Base-by-base conservation (phyloP, 2,113 vertebrate genomes). In the Rhabdornis inornatus region DNA sequence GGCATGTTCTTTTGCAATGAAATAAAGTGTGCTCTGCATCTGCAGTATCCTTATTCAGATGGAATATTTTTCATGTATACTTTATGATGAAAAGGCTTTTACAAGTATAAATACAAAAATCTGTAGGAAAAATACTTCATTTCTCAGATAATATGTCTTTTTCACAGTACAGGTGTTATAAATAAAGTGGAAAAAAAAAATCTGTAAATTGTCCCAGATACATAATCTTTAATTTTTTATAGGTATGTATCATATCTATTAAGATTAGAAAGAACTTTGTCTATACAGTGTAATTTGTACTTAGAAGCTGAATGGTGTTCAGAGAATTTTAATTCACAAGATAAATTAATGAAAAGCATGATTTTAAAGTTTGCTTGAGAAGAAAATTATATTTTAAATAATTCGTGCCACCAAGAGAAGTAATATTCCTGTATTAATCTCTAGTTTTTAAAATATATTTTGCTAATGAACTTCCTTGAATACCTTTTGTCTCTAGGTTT, bases 401-500 rank as follows among this genome's bases (percentile, higher is more conserved):
- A 79, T 57, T 92, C 11, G 22, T 2, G 1, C 61, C 79, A 53
- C 33, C 30, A 89, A 59, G 28, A 83, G 59, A 86, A 81, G 27
- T 52, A 57, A 28, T 94, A 42, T 40, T 60, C 64, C 52, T 87
- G 44, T 78, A 17, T 87, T 90, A 93, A 66, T 64, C 45, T 70
- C 30, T 81, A 11, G 37, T 72, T 61, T 76, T 22, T 0, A 4
- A 71, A 69, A 65, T 2, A 11, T 33, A 27, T 78, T 87, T 75
- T 82, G 19, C 22, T 71, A 52, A 79, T 13, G 14, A 84, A 33
- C 20, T 53, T 69, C 28, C 81, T 95, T 56, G 74, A 69, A 84
- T 80, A 78, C 25, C 24, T 76, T 96, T 95, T 50, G 71, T 95
- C 40, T 93, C 60, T 75, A 99, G 99, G 99, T 52, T 97, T 98